phyloP scores from a whole-genome alignment of 2,797 vertebrate species.

The Poecilia wingei region DNA sequence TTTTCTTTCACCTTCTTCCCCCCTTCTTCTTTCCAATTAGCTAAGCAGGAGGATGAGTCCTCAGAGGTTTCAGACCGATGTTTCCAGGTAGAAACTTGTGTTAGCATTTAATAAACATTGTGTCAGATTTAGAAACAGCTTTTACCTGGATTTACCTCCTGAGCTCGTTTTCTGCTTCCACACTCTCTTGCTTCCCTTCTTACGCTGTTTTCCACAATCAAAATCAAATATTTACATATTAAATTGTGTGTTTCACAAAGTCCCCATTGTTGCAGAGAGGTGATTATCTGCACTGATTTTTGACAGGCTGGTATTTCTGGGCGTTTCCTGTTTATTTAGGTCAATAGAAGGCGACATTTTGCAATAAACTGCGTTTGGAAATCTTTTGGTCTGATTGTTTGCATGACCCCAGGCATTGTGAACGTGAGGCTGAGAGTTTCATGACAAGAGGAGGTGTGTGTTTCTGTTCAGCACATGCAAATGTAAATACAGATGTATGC shows the following conservation, averaged over 20 bases:
- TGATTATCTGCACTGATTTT: constrained; percentile 84
- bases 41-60: constrained; percentile 60
- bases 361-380: constrained; percentile 37
- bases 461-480: constrained; percentile 27
- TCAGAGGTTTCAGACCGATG: constrained; percentile 29
- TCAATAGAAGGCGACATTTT: constrained; percentile 69
- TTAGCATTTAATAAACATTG: constrained; percentile 25
- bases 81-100: constrained; percentile 46
- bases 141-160: constrained; percentile 28
- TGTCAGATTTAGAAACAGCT: not conserved
- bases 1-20: not conserved
- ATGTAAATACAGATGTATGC: constrained; percentile 46
- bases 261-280: constrained; percentile 82
- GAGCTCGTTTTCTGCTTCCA: not conserved
- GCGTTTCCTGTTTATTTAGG: constrained; percentile 89
- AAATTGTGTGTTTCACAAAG: constrained; percentile 80
- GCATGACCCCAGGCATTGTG: constrained; percentile 31
- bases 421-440: not conserved
- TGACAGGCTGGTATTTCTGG: constrained; percentile 82
- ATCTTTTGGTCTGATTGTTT: constrained; percentile 56
- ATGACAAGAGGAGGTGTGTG: constrained; percentile 11
- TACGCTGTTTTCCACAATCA: constrained; percentile 44
- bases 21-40: constrained; percentile 72
- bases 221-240: constrained; percentile 84
- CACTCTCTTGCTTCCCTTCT: not conserved